phyloP scores from a whole-genome alignment of 2,113 vertebrate genomes.

The Lepisosteus osseus region DNA sequence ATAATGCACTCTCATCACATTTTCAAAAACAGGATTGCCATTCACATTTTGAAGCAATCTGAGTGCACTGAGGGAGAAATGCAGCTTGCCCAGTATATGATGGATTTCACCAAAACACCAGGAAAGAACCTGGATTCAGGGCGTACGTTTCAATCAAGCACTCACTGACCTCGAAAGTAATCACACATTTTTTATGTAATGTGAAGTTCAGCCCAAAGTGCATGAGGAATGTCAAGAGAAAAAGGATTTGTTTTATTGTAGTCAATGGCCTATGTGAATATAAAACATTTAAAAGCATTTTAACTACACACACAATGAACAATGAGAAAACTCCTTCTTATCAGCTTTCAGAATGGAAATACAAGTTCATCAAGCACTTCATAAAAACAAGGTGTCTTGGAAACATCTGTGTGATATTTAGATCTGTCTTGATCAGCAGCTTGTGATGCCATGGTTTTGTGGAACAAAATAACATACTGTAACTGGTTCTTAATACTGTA shows the following conservation, averaged over 20 bases:
- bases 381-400: slow-evolving; percentile 38
- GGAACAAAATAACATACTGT: slow-evolving; percentile 33
- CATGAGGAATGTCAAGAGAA: background rate
- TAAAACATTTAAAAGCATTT: background rate
- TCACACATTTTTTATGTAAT: background rate
- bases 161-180: background rate
- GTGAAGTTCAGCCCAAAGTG: background rate
- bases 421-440: slow-evolving; percentile 38
- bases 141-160: background rate
- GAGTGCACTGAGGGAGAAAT: too few species aligned
- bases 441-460: slow-evolving; percentile 55
- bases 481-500: slow-evolving; percentile 44
- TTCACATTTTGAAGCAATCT: too few species aligned
- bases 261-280: background rate
- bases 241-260: background rate
- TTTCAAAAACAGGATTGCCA: too few species aligned
- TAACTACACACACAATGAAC: background rate
- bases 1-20: too few species aligned
- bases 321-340: slow-evolving; percentile 4
- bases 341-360: slow-evolving; percentile 22
- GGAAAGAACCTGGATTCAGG: too few species aligned
- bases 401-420: slow-evolving; percentile 55
- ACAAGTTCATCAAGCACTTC: slow-evolving; percentile 25
- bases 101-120: too few species aligned
- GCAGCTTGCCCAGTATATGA: too few species aligned